Evolutionary conservation across 2,113 vertebrate genomes (phyloP), one percentile per base, ranked within the genome.

Genomic region (Brachyhypopomus occidentalis): DNA sequence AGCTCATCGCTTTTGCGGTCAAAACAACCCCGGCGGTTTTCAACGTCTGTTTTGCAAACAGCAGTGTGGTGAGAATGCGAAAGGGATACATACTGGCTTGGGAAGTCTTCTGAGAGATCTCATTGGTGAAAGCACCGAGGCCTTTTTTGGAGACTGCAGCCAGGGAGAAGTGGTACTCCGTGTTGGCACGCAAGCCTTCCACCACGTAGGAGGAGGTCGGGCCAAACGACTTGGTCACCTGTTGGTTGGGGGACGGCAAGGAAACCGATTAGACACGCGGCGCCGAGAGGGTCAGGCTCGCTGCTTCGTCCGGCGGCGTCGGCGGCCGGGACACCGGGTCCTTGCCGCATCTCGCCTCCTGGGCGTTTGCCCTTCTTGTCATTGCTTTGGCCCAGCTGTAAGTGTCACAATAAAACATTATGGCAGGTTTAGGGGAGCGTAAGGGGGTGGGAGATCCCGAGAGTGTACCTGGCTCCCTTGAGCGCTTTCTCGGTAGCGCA

Each of bases 41-140:
- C 12, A 52, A 5, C 9, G 45, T 11, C 45, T 45, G 41, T 14
- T 2, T 55, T 16, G 48, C 48, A 79, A 86, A 78, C 84, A 38
- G 52, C 41, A 38, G 66, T 27, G 41, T 20, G 34, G 36, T 16
- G 60, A 60, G 83, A 90, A 91, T 92, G 87, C 83, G 25, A 73
- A 88, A 89, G 84, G 87, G 92, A 93, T 94, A 98, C 98, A 94
- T 98, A 99, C 98, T 98, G 92, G 98, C 96, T 96, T 98, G 97
- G 88, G 96, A 94, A 80, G 98, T 99, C 93, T 93, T 97, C 91
- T 96, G 95, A 36, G 94, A 91, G 89, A 99, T 93, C 87, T 95
- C 95, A 84, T 96, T 94, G 90, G 97, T 99, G 93, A 96, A 97
- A 89, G 97, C 97, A 78, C 98, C 98, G 27, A 97, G 94, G 90